These are phyloP conservation scores for Macropis europaea DNA, from an alignment of 2,888 invertebrate species.

Conservation along the genomic window DNA sequence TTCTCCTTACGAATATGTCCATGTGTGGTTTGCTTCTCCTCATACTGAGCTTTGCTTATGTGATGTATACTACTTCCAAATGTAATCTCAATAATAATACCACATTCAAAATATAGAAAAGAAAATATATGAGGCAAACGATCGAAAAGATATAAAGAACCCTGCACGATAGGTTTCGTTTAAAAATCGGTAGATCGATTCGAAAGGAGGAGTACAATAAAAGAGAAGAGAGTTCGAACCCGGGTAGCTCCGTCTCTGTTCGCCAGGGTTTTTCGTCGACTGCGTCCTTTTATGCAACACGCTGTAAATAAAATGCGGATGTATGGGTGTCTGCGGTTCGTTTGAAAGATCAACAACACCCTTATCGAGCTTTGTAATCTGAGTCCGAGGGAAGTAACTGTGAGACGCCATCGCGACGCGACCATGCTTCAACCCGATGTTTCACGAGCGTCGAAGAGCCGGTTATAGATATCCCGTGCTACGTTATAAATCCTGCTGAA, in stretches of 20 bases:
- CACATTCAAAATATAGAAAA: too few relatives aligned
- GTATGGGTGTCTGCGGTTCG: neutral
- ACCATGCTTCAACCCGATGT: neutral
- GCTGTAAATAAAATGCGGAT: constrained; percentile 25
- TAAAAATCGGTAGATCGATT: constrained; percentile 16
- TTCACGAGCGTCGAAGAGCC: constrained; percentile 1
- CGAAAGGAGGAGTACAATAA: neutral
- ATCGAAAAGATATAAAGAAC: too few relatives aligned
- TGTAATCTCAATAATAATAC: too few relatives aligned
- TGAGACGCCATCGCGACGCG: neutral
- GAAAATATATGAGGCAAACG: neutral
- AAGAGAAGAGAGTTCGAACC: constrained; percentile 8
- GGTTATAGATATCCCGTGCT: neutral
- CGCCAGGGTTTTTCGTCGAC: constrained; percentile 15
- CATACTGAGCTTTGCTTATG: too few relatives aligned
- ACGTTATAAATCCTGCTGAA: neutral
- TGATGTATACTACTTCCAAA: too few relatives aligned
- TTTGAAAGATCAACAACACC: constrained; percentile 21
- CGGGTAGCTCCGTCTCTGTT: constrained; percentile 2
- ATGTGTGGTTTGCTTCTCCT: too few relatives aligned
- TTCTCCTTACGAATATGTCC: too few relatives aligned
- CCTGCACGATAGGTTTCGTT: neutral
- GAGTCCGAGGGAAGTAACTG: neutral
- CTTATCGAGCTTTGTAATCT: constrained; percentile 18
- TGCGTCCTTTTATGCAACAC: neutral